Conservation (phyloP, 1,140 invertebrate species). For the Drosophila suzukii region DNA sequence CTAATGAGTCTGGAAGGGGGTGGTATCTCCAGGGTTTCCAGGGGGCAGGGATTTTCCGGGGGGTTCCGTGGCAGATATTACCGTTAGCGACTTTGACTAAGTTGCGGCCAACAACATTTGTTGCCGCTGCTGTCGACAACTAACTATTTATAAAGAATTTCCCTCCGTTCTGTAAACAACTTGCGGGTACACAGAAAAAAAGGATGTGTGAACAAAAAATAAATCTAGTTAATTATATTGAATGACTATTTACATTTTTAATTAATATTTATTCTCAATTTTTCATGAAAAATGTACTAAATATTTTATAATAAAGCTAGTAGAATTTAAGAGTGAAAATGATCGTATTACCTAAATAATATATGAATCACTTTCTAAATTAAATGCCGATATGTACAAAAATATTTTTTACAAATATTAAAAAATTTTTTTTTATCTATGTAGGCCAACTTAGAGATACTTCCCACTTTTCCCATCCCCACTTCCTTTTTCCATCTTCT, state of each 20-base stretch:
- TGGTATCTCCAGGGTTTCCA: neutral
- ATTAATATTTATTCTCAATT: too few species aligned
- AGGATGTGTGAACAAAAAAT: too few species aligned
- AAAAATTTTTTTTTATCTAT: neutral
- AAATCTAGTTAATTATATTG: too few species aligned
- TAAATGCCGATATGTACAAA: neutral
- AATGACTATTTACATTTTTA: too few species aligned
- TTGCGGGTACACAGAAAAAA: constrained; percentile 12
- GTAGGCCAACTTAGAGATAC: constrained; percentile 10
- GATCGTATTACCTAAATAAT: too few species aligned
- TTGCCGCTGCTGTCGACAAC: constrained; percentile 41
- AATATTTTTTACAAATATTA: neutral
- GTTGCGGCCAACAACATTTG: constrained; percentile 51
- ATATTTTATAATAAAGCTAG: too few species aligned
- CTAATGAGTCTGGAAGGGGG: constrained; percentile 62
- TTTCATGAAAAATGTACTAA: too few species aligned
- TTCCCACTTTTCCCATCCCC: neutral
- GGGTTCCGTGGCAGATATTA: constrained; percentile 23
- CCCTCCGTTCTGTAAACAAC: constrained; percentile 18
- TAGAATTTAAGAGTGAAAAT: too few species aligned
- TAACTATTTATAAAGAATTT: constrained; percentile 74
- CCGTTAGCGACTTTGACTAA: constrained; percentile 66
- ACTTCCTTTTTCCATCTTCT: constrained; percentile 21
- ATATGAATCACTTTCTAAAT: too few species aligned
- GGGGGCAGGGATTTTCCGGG: constrained; percentile 11